Evolutionary conservation across 2,797 vertebrate genomes (phyloP), one percentile per base, ranked within the genome.

Genomic region (Galago senegalensis): DNA sequence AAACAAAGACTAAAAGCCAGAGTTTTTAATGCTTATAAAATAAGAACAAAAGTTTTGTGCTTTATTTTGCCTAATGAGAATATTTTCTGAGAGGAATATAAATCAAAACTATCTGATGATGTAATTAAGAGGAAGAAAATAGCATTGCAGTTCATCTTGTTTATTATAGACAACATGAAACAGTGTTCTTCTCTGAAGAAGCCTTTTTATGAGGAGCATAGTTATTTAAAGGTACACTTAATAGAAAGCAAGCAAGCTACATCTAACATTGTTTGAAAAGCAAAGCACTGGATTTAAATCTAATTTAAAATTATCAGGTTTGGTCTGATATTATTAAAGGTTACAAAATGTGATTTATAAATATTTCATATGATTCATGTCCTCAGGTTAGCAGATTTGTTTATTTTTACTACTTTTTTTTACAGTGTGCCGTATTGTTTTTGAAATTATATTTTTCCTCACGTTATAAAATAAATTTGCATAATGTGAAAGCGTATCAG

Each of bases 21-120:
- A 92, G 10, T 40, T 69, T 34, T 73, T 14, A n/a, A 53, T 80
- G 37, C 29, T 76, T 92, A 2, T 92, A 72, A 89, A 89, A 86
- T 7, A 63, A 77, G 25, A 91, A 73, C 29, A 83, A 79, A 10
- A 5, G 6, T 67, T 94, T 93, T 81, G 31, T 53, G 29, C 16
- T 92, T 82, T 83, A 58, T 92, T 92, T 96, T 88, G 7, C 31
- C 86, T 91, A 69, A 80, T 92, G 67, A 84, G 94, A 90, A 87
- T 91, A 87, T 90, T 95, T 94, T 86, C 86, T 87, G 81, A 85
- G 37, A 86, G 12, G 93, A 70, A 72, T 90, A 79, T 43, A 92
- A 96, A 95, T 97, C 61, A 95, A 95, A 96, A 92, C 56, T 88
- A 75, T 93, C 25, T 29, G 12, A 93, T 92, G 72, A 93, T 95